These are phyloP conservation scores for Hyposmocoma kahamanoa DNA, from an alignment of 1,140 invertebrate genomes.

Conservation along the genomic window DNA sequence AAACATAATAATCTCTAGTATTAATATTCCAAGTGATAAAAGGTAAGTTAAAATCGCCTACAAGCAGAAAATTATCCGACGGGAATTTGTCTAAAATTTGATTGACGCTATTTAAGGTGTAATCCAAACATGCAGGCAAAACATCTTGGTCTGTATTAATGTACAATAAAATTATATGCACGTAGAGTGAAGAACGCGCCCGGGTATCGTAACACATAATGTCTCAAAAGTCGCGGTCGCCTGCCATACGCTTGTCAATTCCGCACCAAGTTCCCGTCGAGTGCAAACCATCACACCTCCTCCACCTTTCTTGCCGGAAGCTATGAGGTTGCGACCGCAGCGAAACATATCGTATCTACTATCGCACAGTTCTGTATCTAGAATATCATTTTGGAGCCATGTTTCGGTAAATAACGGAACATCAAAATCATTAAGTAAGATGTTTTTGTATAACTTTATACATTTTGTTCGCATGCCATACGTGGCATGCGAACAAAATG, in stretches of 20 bases:
- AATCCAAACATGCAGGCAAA: background rate
- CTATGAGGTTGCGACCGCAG: background rate
- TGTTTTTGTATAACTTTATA: background rate
- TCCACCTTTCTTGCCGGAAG: background rate
- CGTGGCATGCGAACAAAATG: no score
- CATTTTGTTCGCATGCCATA: slow-evolving; percentile 3
- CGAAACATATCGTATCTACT: background rate
- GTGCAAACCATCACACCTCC: slow-evolving; percentile 1
- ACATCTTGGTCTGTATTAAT: background rate
- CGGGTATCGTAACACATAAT: background rate
- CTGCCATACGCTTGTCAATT: background rate
- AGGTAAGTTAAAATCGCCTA: background rate
- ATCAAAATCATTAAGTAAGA: background rate
- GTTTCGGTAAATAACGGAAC: background rate
- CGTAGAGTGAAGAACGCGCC: no score
- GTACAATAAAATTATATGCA: background rate
- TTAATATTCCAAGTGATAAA: background rate
- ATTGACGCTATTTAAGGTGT: background rate
- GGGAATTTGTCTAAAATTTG: background rate
- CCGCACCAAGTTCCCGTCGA: background rate
- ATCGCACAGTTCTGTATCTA: background rate
- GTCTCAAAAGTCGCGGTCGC: background rate
- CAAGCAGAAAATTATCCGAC: background rate
- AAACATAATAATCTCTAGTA: no score
- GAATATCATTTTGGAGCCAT: slow-evolving; percentile 1